Evolutionary conservation across 1,140 invertebrate species (phyloP).

Genomic region (Dendrolimus punctatus): DNA sequence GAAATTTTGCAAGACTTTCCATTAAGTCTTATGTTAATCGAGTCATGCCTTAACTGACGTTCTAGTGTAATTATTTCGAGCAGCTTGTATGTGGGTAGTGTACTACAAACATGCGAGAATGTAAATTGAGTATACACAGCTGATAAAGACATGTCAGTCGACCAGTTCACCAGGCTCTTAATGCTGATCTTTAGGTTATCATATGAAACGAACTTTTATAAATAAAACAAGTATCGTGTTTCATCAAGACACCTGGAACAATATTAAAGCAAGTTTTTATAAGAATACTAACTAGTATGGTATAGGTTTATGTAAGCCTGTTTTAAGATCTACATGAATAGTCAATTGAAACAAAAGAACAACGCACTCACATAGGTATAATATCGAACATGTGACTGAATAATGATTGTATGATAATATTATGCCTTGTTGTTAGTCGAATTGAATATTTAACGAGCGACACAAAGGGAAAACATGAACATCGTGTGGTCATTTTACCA

Average conservation of each 20-base stretch:
- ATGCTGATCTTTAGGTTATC: neutral
- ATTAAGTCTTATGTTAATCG: conserved; percentile 12
- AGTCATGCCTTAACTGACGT: conserved; percentile 4
- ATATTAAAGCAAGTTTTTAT: conserved; percentile 2
- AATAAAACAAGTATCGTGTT: neutral
- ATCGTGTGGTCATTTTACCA: conserved; percentile 12
- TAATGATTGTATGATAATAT: conserved; percentile 42
- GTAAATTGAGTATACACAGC: conserved; percentile 3
- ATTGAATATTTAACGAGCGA: conserved; percentile 40
- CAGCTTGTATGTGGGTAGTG: no score
- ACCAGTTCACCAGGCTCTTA: neutral
- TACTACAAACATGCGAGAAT: neutral
- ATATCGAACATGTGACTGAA: conserved; percentile 41
- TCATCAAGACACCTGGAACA: neutral
- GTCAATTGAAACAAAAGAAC: conserved; percentile 37
- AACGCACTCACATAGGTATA: conserved; percentile 18
- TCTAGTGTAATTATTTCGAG: no score
- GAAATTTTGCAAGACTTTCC: conserved; percentile 45
- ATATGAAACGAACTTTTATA: neutral
- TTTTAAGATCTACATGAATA: conserved; percentile 12
- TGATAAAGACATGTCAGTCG: neutral
- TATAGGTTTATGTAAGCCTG: no score
- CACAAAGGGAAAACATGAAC: conserved; percentile 28
- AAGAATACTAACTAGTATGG: neutral
- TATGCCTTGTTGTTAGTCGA: conserved; percentile 30